Evolutionary conservation across 2,888 invertebrate species (phyloP).

Genomic region (Cosmopolites sordidus): DNA sequence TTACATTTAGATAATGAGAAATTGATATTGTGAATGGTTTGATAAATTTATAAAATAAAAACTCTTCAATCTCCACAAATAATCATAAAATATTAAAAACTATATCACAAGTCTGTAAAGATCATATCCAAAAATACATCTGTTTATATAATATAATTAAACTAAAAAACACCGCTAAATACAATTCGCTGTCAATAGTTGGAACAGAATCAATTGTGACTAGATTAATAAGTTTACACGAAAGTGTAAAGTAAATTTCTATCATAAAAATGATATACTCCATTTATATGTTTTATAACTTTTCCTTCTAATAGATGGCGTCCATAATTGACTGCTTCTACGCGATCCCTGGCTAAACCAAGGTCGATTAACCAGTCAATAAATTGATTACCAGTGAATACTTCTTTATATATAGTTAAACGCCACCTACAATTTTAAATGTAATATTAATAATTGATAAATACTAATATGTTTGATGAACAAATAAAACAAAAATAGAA

Average conservation of each 20-base stretch:
- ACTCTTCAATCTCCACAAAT: not conserved
- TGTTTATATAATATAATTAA: not conserved
- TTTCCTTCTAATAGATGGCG: slow-evolving; percentile 78
- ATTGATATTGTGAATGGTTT: too few species aligned
- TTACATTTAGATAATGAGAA: not conserved
- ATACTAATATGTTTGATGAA: not conserved
- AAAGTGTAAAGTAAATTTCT: slow-evolving; percentile 78
- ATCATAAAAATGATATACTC: slow-evolving; percentile 82
- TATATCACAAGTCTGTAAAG: not conserved
- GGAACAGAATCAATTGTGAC: not conserved
- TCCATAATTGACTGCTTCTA: slow-evolving; percentile 79
- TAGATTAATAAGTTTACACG: slow-evolving; percentile 32
- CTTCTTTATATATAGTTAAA: slow-evolving; percentile 70
- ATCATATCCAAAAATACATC: not conserved
- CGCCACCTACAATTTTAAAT: slow-evolving; percentile 71
- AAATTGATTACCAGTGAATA: slow-evolving; percentile 79
- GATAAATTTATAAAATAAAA: not conserved
- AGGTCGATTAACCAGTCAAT: slow-evolving; percentile 82
- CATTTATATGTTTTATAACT: slow-evolving; percentile 77
- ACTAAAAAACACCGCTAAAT: not conserved
- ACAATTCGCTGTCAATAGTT: not conserved
- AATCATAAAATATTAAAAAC: not conserved
- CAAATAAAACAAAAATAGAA: slow-evolving; percentile 8
- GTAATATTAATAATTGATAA: too few species aligned
- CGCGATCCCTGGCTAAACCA: slow-evolving; percentile 72